Conservation (phyloP, 2,888 invertebrate species). For the Melanchra persicariae region DNA sequence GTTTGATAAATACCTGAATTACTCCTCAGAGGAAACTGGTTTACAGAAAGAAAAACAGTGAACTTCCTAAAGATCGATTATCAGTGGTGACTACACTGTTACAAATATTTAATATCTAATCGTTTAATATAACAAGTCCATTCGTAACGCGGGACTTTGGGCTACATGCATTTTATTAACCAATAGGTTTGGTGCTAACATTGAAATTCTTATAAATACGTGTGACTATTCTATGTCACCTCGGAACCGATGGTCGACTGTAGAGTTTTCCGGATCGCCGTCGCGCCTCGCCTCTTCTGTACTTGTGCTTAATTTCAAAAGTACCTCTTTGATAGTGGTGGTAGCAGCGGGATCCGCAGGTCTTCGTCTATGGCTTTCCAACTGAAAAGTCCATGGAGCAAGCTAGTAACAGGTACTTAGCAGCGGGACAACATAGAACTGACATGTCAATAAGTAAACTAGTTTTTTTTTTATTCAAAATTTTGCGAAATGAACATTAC, state of each 20-base stretch:
- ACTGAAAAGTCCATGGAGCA: slow-evolving; percentile 90
- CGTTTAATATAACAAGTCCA: slow-evolving; percentile 79
- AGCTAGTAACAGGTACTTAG: slow-evolving; percentile 83
- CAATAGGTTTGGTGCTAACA: slow-evolving; percentile 65
- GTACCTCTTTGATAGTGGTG: slow-evolving; percentile 84
- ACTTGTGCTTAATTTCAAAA: slow-evolving; percentile 83
- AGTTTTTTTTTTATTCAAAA: background rate
- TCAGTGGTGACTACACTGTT: slow-evolving; percentile 83
- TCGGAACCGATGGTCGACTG: slow-evolving; percentile 79
- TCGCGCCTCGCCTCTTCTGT: slow-evolving; percentile 70
- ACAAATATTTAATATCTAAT: slow-evolving; percentile 78
- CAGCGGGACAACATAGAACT: slow-evolving; percentile 67
- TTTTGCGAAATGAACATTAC: background rate
- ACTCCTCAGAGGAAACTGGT: slow-evolving; percentile 87
- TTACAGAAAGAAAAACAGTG: slow-evolving; percentile 82
- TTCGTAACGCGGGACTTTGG: slow-evolving; percentile 70
- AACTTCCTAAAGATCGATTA: slow-evolving; percentile 82
- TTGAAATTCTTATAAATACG: slow-evolving; percentile 74
- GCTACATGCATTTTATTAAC: slow-evolving; percentile 82
- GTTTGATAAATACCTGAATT: slow-evolving; percentile 89
- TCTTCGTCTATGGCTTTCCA: slow-evolving; percentile 82
- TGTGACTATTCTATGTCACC: slow-evolving; percentile 88
- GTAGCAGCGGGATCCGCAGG: slow-evolving; percentile 52
- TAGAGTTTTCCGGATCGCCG: slow-evolving; percentile 64
- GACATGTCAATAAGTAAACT: slow-evolving; percentile 70